These are phyloP conservation scores for Himalopsyche anomala DNA, from an alignment of 2,888 invertebrate species.

Conservation along the genomic window DNA sequence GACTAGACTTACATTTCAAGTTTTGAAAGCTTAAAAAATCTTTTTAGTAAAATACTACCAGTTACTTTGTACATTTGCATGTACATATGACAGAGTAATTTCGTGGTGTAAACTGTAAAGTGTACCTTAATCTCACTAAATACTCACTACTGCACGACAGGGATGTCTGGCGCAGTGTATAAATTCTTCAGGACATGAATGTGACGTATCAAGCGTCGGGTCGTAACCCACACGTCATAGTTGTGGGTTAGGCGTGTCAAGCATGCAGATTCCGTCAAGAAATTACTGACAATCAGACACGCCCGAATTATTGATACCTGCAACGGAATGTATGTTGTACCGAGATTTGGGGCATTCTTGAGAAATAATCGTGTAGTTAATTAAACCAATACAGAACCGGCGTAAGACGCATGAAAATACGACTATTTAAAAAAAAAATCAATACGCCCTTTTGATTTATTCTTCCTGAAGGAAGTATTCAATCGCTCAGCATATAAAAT, in stretches of 20 bases:
- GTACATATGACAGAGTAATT: too few relatives aligned
- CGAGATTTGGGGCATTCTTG: neutral
- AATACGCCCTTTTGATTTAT: too few relatives aligned
- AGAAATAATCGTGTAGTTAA: neutral
- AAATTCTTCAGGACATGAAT: slow-evolving; percentile 8
- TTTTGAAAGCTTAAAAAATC: too few relatives aligned
- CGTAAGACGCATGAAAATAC: too few relatives aligned
- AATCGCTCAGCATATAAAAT: too few relatives aligned
- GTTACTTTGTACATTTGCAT: too few relatives aligned
- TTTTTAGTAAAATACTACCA: too few relatives aligned
- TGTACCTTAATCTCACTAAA: too few relatives aligned
- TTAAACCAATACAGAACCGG: neutral
- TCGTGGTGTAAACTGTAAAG: too few relatives aligned
- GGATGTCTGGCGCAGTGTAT: neutral
- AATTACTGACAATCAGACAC: neutral
- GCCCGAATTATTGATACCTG: slow-evolving; percentile 13
- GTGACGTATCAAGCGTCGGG: slow-evolving; percentile 2
- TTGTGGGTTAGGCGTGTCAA: slow-evolving; percentile 1
- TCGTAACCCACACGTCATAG: slow-evolving; percentile 21
- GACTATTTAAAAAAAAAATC: too few relatives aligned
- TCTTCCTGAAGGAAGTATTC: too few relatives aligned
- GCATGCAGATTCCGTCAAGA: slow-evolving; percentile 6
- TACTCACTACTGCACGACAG: neutral
- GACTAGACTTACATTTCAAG: too few relatives aligned
- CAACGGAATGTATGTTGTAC: neutral